These are phyloP conservation scores for Ophion ventricosus DNA, from an alignment of 2,888 invertebrate genomes.

Conservation along the genomic window DNA sequence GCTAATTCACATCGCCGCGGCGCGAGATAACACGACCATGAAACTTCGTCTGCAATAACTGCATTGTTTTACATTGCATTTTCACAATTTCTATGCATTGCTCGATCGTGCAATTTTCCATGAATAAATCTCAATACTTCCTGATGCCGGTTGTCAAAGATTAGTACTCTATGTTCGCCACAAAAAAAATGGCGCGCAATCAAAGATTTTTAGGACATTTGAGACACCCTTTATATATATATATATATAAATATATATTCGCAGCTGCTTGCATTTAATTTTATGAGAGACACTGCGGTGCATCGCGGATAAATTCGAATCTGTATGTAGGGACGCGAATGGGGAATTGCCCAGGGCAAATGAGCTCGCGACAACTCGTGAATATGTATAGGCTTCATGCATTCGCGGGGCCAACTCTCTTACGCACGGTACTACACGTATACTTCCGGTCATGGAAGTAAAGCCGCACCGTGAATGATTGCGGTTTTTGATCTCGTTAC, in stretches of 20 bases:
- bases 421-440: not conserved
- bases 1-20: too few relatives aligned
- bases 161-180: too few relatives aligned
- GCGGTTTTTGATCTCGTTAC: not conserved
- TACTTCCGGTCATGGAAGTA: not conserved
- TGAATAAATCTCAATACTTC: too few relatives aligned
- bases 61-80: too few relatives aligned
- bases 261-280: not conserved
- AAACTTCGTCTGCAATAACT: too few relatives aligned
- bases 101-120: too few relatives aligned
- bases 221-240: not conserved
- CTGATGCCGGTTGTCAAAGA: too few relatives aligned
- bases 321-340: not conserved
- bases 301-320: conserved; percentile 5
- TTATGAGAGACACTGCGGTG: not conserved
- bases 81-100: too few relatives aligned
- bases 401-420: conserved; percentile 6
- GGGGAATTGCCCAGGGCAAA: not conserved
- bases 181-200: too few relatives aligned
- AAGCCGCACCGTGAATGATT: not conserved
- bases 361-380: not conserved
- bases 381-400: conserved; percentile 1
- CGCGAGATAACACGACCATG: too few relatives aligned
- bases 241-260: not conserved
- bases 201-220: too few relatives aligned